Evolutionary conservation across 2,888 invertebrate genomes (phyloP), one percentile per base, ranked within the genome.

Genomic region (Callimorpha dominula): DNA sequence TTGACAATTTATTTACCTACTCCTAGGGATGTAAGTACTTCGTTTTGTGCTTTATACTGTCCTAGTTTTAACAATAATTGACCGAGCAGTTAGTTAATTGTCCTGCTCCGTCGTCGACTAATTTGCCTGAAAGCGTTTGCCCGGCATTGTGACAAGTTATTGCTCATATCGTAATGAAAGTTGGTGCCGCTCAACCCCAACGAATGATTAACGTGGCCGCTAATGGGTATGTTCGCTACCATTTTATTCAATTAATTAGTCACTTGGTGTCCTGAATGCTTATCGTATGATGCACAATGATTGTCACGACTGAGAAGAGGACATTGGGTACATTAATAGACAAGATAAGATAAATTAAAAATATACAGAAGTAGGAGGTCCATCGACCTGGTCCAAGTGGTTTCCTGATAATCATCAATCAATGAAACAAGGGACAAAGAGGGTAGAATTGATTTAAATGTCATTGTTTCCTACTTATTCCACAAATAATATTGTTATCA

Each of bases 91-190:
- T 84, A 65, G 73, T 77, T 84, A 82, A 83, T 84, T 82, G 76
- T 70, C 70, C 63, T 43, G 70, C 77, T 74, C 76, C 74, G 75
- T 71, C 73, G 68, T 68, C 57, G 76, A 80, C 80, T 79, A 87
- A 88, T 88, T 86, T 85, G 78, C 81, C 76, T 86, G 85, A 88
- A 87, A 88, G 88, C 77, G 76, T 78, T 76, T 72, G 72, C 52
- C 64, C 60, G 60, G 62, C 73, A 77, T 77, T 84, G 81, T 84
- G 81, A 78, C 79, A 79, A 85, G 80, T 81, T 81, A 84, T 83
- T 82, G 81, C 75, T 86, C 86, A 85, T 86, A 87, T 79, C 79
- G 76, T 84, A 87, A 85, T 87, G 81, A 86, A 86, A 80, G 83
- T 81, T 75, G 78, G 78, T 78, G 71, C 72, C 78, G 60, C 77